phyloP scores from a whole-genome alignment of 1,140 invertebrate species.

The Zaprionus camerounensis region DNA sequence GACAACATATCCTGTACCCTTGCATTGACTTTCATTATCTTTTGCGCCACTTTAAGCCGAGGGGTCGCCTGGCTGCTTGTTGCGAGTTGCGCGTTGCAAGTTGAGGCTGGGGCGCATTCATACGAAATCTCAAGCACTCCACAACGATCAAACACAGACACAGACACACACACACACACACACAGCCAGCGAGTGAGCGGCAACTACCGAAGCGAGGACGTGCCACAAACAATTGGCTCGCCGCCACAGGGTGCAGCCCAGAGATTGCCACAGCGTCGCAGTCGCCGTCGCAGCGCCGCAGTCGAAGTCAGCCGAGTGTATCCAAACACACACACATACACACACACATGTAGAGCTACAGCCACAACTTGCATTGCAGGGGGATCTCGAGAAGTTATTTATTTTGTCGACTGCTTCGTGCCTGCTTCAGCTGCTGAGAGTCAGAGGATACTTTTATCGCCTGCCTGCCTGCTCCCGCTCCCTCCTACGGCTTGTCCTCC shows the following conservation, averaged over 20 bases:
- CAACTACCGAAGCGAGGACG: conserved; percentile 68
- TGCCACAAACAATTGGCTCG: conserved; percentile 69
- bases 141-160: conserved; percentile 32
- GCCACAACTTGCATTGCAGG: conserved; percentile 34
- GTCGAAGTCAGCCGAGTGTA: conserved; percentile 74
- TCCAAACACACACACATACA: conserved; percentile 49
- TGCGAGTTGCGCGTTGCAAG: conserved; percentile 18
- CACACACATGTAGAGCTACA: conserved; percentile 10
- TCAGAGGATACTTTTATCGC: conserved; percentile 78
- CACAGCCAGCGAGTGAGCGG: not conserved
- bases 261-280: conserved; percentile 28
- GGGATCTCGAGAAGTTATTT: conserved; percentile 74
- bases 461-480: not conserved
- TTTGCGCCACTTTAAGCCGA: conserved; percentile 68
- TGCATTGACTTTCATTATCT: conserved; percentile 81
- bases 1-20: conserved; percentile 76
- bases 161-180: not conserved
- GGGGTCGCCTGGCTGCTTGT: conserved; percentile 2
- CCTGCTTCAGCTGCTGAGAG: conserved; percentile 39
- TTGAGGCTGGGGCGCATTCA: conserved; percentile 19
- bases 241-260: conserved; percentile 76
- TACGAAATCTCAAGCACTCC: conserved; percentile 45
- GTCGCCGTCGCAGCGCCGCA: conserved; percentile 17
- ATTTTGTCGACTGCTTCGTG: conserved; percentile 63
- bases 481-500: conserved; percentile 2